A percentile compares a stretch with the other conserved stretches of the same genome.
These are phyloP conservation scores for Lampris megalopsis DNA, from an alignment of 2,113 vertebrate species.

Conservation along the genomic window DNA sequence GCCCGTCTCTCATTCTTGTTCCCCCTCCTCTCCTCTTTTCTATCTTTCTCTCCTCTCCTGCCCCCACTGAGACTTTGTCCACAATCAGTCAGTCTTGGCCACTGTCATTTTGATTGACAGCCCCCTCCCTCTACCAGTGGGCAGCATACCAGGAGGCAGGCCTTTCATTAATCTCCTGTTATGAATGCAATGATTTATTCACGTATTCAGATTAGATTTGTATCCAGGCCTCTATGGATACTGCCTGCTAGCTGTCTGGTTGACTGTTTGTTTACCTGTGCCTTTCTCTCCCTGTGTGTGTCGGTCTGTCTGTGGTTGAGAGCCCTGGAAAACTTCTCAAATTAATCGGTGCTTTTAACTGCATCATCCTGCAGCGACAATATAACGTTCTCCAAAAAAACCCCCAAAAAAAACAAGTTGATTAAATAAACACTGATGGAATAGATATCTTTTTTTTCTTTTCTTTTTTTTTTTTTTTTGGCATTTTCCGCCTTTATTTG, in stretches of 20 bases:
- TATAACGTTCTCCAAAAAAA: too few relatives aligned
- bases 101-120: slow-evolving; percentile 62
- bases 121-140: slow-evolving; percentile 53
- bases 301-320: not conserved
- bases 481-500: too few relatives aligned
- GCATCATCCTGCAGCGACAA: too few relatives aligned
- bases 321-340: too few relatives aligned
- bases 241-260: not conserved
- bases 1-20: too few relatives aligned
- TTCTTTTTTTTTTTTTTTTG: too few relatives aligned
- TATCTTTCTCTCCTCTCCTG: not conserved
- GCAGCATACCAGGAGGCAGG: slow-evolving; percentile 49
- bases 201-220: slow-evolving; percentile 54
- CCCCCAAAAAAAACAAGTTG: too few relatives aligned
- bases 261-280: not conserved
- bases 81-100: slow-evolving; percentile 39
- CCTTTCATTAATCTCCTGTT: slow-evolving; percentile 57
- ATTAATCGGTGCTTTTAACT: too few relatives aligned
- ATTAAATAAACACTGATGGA: too few relatives aligned
- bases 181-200: slow-evolving; percentile 53
- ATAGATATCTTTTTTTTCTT: too few relatives aligned
- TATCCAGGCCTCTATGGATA: slow-evolving; percentile 15
- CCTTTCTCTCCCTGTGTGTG: not conserved
- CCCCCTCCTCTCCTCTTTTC: not conserved
- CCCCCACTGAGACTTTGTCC: slow-evolving; percentile 33